Conservation (phyloP, 2,888 invertebrate species). For the Dryocosmus kuriphilus region DNA sequence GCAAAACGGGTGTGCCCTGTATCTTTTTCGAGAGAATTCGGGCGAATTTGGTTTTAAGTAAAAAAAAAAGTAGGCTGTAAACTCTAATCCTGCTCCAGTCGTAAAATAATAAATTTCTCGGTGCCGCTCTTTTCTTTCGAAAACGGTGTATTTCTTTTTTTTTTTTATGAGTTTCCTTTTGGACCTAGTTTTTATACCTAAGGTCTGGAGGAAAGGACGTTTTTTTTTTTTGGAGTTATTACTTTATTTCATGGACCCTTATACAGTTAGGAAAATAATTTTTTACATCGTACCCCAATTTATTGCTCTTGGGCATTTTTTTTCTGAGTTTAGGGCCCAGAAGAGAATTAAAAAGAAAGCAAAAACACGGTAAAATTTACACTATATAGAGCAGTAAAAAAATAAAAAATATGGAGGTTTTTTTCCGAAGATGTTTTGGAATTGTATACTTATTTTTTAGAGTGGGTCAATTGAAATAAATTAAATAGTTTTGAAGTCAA, state of each 20-base stretch:
- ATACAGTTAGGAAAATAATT: slow-evolving; percentile 1
- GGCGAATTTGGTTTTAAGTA: not conserved
- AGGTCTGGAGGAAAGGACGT: not conserved
- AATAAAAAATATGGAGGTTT: not conserved
- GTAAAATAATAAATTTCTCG: slow-evolving; percentile 26
- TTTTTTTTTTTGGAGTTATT: slow-evolving; percentile 18
- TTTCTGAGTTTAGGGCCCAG: not conserved
- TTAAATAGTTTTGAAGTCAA: not conserved
- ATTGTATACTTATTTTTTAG: not conserved
- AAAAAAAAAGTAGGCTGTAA: slow-evolving; percentile 13
- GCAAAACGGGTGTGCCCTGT: slow-evolving; percentile 19
- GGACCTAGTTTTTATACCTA: slow-evolving; percentile 13
- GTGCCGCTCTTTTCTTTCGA: not conserved
- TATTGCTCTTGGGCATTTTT: not conserved
- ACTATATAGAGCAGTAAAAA: not conserved
- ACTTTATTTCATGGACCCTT: not conserved
- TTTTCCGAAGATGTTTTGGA: not conserved
- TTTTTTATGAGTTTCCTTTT: slow-evolving; percentile 15
- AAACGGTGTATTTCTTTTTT: slow-evolving; percentile 3
- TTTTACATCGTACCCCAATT: not conserved
- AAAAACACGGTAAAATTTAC: not conserved
- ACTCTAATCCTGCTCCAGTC: not conserved
- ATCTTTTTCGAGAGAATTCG: not conserved
- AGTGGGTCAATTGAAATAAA: not conserved
- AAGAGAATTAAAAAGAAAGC: not conserved